Base-by-base conservation (phyloP, 2,113 vertebrate species). In the Austrofundulus limnaeus region DNA sequence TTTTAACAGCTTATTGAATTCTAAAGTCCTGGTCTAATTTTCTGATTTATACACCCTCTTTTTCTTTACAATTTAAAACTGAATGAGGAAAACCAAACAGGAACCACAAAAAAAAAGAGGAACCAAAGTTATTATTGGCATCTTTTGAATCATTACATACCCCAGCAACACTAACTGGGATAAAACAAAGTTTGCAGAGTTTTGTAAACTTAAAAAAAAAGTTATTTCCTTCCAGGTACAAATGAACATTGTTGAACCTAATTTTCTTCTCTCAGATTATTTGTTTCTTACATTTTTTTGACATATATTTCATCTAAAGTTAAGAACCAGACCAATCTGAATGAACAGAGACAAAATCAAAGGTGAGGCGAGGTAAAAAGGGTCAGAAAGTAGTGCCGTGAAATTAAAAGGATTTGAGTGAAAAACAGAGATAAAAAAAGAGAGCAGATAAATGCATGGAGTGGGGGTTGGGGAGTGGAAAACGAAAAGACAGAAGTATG, bases 391-490 rank as follows among this genome's bases (percentile, higher is more conserved):
- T 42, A 11, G 37, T 13, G 31, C 8, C 38, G 45, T 61, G 21
- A 50, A 53, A 38, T 19, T 38, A n/a, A 42, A 16, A 11, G 1
- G 3, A 21, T 14, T 42, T 42, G 11, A 60, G 17, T 54, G 7
- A 45, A 21, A 49, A 46, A 45, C 8, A 1, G 47, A 49, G n/a
- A 14, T 2, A 42, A 24, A 13, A 28, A 34, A 34, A 56, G 7
- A 21, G 31, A 14, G 19, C 52, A 70, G 41, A 41, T 34, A 21
- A 37, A 77, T 28, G 31, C 24, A 42, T 65, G 51, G 55, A 21
- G 65, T 11, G 4, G 37, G n/a, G 31, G 20, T 11, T 60, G 15
- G 41, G 9, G 14, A 4, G n/a, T 54, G 34, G 25, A 49, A n/a
- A 47, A 61, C 19, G 39, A 5, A 66, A 47, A 58, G 53, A 28